Conservation (phyloP, 2,888 invertebrate genomes). For the Ctenicera cuprea region DNA sequence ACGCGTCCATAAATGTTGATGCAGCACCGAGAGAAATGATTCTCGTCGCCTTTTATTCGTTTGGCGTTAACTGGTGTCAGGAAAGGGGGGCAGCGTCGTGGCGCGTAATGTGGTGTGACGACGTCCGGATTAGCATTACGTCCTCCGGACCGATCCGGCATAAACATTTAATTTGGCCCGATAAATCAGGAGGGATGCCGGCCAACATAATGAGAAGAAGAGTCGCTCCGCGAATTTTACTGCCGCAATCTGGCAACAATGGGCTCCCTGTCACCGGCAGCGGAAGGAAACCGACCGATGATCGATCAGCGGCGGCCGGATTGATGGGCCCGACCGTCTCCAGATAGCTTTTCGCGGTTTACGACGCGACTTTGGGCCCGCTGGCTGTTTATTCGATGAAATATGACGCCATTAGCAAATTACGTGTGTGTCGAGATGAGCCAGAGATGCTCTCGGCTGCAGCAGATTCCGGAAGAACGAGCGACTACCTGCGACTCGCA, state of each 20-base stretch:
- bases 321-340: slow-evolving; percentile 55
- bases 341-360: slow-evolving; percentile 57
- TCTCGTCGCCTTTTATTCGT: slow-evolving; percentile 49
- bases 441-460: not conserved
- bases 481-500: slow-evolving; percentile 11
- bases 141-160: slow-evolving; percentile 38
- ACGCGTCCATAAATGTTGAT: slow-evolving; percentile 57
- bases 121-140: slow-evolving; percentile 41
- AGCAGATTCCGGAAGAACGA: not conserved
- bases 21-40: slow-evolving; percentile 41
- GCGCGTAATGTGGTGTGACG: no score
- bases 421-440: slow-evolving; percentile 53
- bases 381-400: slow-evolving; percentile 54
- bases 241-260: slow-evolving; percentile 55
- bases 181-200: slow-evolving; percentile 42
- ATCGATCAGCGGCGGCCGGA: slow-evolving; percentile 57
- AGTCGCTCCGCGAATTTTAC: slow-evolving; percentile 53
- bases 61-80: slow-evolving; percentile 39
- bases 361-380: slow-evolving; percentile 49
- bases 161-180: slow-evolving; percentile 49
- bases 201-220: slow-evolving; percentile 47
- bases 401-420: slow-evolving; percentile 63
- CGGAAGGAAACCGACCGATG: slow-evolving; percentile 53
- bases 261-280: slow-evolving; percentile 47
- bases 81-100: slow-evolving; percentile 23